phyloP scores from a whole-genome alignment of 2,797 vertebrate genomes.

The Rallus crepitans region DNA sequence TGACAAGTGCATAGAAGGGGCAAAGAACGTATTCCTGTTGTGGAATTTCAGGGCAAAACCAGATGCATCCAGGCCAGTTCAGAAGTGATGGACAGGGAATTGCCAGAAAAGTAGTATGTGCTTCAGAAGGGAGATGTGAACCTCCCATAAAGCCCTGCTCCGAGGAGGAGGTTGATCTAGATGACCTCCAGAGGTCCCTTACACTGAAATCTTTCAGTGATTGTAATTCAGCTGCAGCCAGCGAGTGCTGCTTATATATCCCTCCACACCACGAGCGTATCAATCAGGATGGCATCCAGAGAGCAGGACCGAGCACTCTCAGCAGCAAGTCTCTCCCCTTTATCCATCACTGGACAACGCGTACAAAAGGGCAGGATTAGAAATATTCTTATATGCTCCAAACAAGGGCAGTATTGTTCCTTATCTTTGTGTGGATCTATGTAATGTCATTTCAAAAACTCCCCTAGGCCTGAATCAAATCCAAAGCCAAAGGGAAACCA shows the following conservation, averaged over 20 bases:
- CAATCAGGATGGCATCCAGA: constrained; percentile 23
- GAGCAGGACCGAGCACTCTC: neutral
- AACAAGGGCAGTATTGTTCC: neutral
- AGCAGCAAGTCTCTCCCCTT: neutral
- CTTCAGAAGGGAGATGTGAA: neutral
- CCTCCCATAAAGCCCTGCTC: neutral
- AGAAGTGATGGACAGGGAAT: neutral
- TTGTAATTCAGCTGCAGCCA: constrained; percentile 46
- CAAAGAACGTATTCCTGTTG: accelerated
- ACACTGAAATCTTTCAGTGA: neutral
- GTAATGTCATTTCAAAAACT: neutral
- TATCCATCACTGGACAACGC: neutral
- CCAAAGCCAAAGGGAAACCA: neutral
- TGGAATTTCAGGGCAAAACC: neutral
- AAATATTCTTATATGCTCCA: constrained; percentile 18
- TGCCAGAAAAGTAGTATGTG: neutral
- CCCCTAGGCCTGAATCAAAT: neutral
- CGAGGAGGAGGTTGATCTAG: neutral
- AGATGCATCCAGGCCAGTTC: neutral
- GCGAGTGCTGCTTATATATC: neutral
- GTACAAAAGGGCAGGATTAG: neutral
- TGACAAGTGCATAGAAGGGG: accelerated
- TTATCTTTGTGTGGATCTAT: neutral
- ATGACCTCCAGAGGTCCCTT: constrained; percentile 26
- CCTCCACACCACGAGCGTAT: neutral